phyloP scores from a whole-genome alignment of 2,797 vertebrate genomes.

The Tapera naevia region DNA sequence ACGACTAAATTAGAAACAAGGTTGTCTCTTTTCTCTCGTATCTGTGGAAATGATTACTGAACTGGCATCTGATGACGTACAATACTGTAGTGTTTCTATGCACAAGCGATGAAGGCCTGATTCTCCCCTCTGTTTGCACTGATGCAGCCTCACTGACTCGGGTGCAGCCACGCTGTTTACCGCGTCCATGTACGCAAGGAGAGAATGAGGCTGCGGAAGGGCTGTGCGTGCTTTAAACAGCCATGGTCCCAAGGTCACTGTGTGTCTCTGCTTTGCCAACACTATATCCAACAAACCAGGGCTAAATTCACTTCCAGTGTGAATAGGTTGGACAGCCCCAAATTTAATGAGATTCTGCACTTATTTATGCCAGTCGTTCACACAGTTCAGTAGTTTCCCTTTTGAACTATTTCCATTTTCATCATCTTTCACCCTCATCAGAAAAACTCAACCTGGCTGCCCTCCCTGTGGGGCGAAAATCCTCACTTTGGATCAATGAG shows the following conservation, averaged over 20 bases:
- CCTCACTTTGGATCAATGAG: background rate
- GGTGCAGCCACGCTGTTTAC: background rate
- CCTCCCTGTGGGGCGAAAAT: background rate
- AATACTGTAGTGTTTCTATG: background rate
- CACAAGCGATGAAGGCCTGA: background rate
- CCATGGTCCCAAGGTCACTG: background rate
- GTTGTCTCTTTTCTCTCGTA: constrained; percentile 45
- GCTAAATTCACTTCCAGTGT: background rate
- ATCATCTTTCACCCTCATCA: background rate
- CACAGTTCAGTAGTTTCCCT: background rate
- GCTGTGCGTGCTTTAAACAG: background rate
- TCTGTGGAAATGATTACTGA: constrained; percentile 48
- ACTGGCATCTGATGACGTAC: constrained; percentile 19
- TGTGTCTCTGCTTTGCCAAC: fast-evolving
- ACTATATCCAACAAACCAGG: background rate
- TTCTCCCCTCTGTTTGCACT: background rate
- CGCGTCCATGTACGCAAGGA: background rate
- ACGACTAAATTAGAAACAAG: constrained; percentile 46
- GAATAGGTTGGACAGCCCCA: background rate
- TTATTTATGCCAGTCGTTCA: background rate
- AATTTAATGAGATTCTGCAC: background rate
- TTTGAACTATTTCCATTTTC: background rate
- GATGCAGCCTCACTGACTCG: background rate
- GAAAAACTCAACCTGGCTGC: background rate
- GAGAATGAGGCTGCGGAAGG: background rate